Base-by-base conservation (phyloP, 2,113 vertebrate genomes). In the Peromyscus polionotus region DNA sequence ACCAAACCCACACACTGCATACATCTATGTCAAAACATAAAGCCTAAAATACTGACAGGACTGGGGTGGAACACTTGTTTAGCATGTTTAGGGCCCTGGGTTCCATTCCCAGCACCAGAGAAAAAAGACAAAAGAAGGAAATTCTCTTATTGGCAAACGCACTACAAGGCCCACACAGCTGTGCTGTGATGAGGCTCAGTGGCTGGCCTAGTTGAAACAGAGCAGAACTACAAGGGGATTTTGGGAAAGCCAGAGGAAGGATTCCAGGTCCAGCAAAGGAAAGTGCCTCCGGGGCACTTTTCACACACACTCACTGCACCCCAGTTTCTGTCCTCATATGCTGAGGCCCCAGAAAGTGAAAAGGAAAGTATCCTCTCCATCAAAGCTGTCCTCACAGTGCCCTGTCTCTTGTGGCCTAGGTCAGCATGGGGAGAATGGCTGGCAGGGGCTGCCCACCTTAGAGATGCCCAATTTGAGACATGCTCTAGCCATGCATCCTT, bases 401-500 rank as follows among this genome's bases (percentile, higher is more conserved):
- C 26, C 89, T 20, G 24, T 13, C 19, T 45, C 28, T 70, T 5
- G 59, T 76, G 68, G 2, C 14, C 70, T 70, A 24, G 12, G 6
- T 22, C 10, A 45, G 24, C 28, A 70, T 28, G 36, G n/a, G 36
- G n/a, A 48, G 61, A 54, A 20, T 13, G 13, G 33, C 59, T 48
- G 7, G 31, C 8, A 86, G 72, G n/a, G 39, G 24, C 77, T 8
- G 7, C 36, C 26, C 3, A n/a, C 76, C 20, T 14, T 5, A 2
- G 1, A 36, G 31, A 4, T 20, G 3, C 20, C 28, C 0, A 12
- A 5, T 7, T 65, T 3, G 14, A 76, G 73, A 61, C 45, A 3
- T 45, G 39, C 28, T 24, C 20, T 5, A 63, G 1, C 14, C 0
- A 48, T 0, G 1, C 0, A 0, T 10, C 0, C 61, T 8, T 26